Evolutionary conservation across 2,113 vertebrate species (phyloP).

Genomic region (Cynoglossus semilaevis): DNA sequence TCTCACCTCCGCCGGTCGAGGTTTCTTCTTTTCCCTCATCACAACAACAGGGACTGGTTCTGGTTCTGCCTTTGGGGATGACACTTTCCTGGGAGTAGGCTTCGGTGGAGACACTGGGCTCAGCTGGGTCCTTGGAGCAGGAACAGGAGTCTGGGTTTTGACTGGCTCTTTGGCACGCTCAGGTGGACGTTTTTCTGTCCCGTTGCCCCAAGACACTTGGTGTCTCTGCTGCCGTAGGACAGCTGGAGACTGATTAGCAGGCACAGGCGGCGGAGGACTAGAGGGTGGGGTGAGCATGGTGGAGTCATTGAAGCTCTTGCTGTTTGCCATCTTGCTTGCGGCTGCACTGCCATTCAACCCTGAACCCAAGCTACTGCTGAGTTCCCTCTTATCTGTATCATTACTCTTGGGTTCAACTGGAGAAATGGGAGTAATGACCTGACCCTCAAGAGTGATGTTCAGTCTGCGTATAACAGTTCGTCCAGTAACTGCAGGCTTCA

Average conservation of each 20-base stretch:
- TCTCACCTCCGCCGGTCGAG: slow-evolving; percentile 69
- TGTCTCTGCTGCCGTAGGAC: slow-evolving; percentile 77
- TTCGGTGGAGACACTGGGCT: slow-evolving; percentile 54
- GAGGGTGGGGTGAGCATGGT: slow-evolving; percentile 95
- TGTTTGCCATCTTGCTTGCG: slow-evolving; percentile 82
- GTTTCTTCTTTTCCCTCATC: slow-evolving; percentile 75
- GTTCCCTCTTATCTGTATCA: slow-evolving; percentile 77
- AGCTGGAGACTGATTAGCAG: slow-evolving; percentile 88
- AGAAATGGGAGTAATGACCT: slow-evolving; percentile 81
- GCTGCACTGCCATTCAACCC: slow-evolving; percentile 87
- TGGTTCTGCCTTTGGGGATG: slow-evolving; percentile 12
- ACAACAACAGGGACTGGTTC: slow-evolving; percentile 40
- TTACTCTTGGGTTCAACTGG: slow-evolving; percentile 76
- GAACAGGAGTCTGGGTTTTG: slow-evolving; percentile 50
- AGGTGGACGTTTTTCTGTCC: slow-evolving; percentile 38
- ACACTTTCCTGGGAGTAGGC: slow-evolving; percentile 55
- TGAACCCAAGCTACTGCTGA: slow-evolving; percentile 89
- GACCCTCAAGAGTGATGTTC: slow-evolving; percentile 80
- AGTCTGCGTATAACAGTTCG: slow-evolving; percentile 78
- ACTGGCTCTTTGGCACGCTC: slow-evolving; percentile 49
- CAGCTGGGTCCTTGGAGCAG: slow-evolving; percentile 53
- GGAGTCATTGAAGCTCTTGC: slow-evolving; percentile 90
- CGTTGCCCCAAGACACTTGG: slow-evolving; percentile 78
- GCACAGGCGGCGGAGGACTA: slow-evolving; percentile 91
- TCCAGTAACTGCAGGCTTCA: slow-evolving; percentile 68